These are phyloP conservation scores for Phorcus lineatus DNA, from an alignment of 2,888 invertebrate species.

Conservation along the genomic window DNA sequence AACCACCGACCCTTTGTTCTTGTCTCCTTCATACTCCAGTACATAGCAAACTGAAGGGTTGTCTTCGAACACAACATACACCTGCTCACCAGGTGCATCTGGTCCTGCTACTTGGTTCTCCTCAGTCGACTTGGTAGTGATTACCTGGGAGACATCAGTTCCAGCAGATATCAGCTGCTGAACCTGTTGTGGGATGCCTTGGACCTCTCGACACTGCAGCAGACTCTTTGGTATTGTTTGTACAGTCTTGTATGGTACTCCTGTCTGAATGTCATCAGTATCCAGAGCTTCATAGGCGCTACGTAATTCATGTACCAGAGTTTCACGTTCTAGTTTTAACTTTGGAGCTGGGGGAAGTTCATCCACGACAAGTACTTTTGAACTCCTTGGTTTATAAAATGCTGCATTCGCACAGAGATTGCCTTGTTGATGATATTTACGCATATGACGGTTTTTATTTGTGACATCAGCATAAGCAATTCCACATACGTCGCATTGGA, in stretches of 20 bases:
- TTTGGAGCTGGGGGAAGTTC: background rate
- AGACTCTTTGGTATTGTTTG: background rate
- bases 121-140: no score
- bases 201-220: background rate
- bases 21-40: conserved; percentile 7
- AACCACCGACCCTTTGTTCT: background rate
- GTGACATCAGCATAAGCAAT: background rate
- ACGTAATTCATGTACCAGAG: background rate
- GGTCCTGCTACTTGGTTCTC: background rate
- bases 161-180: background rate
- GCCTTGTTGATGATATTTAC: background rate
- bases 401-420: no score
- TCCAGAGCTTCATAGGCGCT: background rate
- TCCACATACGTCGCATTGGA: background rate
- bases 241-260: background rate
- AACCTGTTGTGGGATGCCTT: conserved; percentile 7
- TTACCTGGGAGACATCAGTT: background rate
- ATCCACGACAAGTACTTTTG: background rate
- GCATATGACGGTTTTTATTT: conserved; percentile 4
- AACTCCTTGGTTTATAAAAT: background rate
- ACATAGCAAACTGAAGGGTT: conserved; percentile 15
- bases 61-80: conserved; percentile 19
- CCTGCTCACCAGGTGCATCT: background rate
- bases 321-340: background rate
- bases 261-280: background rate